Evolutionary conservation across 35 echinoderm and acorn worm species (phyloP), one percentile per base, ranked within the genome.

Genomic region (Holothuria glaberrima): DNA sequence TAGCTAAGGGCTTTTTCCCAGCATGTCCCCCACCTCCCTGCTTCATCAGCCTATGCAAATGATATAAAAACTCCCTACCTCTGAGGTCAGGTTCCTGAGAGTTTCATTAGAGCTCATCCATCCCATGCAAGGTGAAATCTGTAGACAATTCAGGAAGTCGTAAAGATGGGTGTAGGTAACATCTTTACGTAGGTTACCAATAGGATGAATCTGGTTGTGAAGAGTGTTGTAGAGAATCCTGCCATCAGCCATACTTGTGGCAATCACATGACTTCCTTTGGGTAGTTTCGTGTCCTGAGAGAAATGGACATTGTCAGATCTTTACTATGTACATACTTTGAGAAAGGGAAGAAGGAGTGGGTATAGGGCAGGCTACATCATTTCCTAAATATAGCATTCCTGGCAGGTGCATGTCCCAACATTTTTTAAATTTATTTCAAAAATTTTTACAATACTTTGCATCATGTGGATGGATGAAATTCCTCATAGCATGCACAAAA

Each of bases 31-130:
- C n/a, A n/a, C n/a, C n/a, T n/a, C n/a, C n/a, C n/a, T n/a, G n/a
- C n/a, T n/a, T n/a, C n/a, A n/a, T n/a, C n/a, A n/a, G n/a, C n/a
- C n/a, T n/a, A n/a, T n/a, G 12, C 21, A 22, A 66, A 66, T 66
- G 21, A 66, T 66, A 24, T 24, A 13, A 66, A 22, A 66, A 66
- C 16, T 9, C 28, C 27, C 6, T 48, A 96, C 94, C 86, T 96
- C 84, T 59, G 94, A 96, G 20, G 94, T 96, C 26, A 76, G 54
- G 64, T 96, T 93, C 24, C 94, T 71, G 22, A 96, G 73, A 2
- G 94, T 93, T 31, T 90, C 94, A 82, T 96, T 96, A 6, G 87
- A 87, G 0, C 91, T 69, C 91, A 96, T 86, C 94, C 94, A 96
- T 12, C 94, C 94, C 82, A 66, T 96, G n/a, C 94, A 96, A 10